Percentiles rank a stretch among this genome's conserved stretches.
Evolutionary conservation across 2,797 vertebrate species (phyloP).

Genomic region (Sparidentex hasta): DNA sequence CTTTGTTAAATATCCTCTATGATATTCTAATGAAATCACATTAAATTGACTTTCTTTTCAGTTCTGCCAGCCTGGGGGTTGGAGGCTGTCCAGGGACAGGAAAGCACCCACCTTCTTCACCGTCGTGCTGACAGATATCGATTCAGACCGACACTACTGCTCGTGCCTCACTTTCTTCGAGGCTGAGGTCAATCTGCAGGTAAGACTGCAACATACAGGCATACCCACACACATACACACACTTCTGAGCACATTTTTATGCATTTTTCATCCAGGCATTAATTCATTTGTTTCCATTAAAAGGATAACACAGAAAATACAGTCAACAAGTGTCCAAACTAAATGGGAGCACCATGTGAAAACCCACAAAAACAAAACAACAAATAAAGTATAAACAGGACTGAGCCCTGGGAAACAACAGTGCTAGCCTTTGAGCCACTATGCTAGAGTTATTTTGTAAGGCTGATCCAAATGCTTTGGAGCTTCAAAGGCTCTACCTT

Average conservation of each 20-base stretch:
- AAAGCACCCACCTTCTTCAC: slow-evolving; percentile 96
- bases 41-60: slow-evolving; percentile 72
- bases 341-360: background rate
- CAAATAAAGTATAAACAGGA: background rate
- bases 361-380: background rate
- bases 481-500: too few species aligned
- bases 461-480: too few species aligned
- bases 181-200: slow-evolving; percentile 97
- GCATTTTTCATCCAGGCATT: background rate
- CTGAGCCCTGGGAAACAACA: background rate
- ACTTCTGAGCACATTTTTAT: background rate
- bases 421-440: background rate
- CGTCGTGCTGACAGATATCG: slow-evolving; percentile 97
- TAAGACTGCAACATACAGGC: slow-evolving; percentile 68
- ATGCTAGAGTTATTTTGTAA: background rate
- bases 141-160: slow-evolving; percentile 98
- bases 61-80: slow-evolving; percentile 98
- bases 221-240: background rate
- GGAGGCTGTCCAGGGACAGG: slow-evolving; percentile 93
- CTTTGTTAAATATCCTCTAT: background rate
- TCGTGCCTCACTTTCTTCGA: slow-evolving; percentile 98
- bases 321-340: background rate
- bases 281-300: background rate
- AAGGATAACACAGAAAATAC: background rate
- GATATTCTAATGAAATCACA: background rate